Conservation (phyloP, 92 coral and sea anemone genomes). For the Phenganax stokvisi region DNA sequence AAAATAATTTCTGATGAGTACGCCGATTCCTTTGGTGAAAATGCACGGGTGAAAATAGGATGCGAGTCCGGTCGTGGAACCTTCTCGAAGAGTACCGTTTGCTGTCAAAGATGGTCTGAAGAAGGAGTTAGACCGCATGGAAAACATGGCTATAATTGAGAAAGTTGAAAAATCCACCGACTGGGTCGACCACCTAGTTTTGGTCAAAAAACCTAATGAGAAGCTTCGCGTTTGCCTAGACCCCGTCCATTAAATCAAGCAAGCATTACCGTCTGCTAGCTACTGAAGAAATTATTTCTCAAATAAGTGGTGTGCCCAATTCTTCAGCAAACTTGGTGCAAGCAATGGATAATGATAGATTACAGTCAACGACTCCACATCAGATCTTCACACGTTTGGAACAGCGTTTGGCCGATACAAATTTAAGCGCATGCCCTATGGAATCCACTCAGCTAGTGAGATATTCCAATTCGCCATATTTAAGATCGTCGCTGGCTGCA, state of each 20-base stretch:
- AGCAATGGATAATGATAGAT: constrained; percentile 1
- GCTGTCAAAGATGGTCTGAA: constrained; percentile 1
- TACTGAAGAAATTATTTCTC: neutral
- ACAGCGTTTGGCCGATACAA: constrained; percentile 17
- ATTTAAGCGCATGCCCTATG: constrained; percentile 42
- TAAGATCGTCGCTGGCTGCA: neutral
- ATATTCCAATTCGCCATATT: neutral
- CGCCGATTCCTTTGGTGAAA: constrained; percentile 6
- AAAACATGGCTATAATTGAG: constrained; percentile 6
- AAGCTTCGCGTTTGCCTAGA: constrained; percentile 9
- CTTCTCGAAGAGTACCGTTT: constrained; percentile 19
- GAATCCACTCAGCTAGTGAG: constrained; percentile 42
- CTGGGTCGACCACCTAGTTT: neutral
- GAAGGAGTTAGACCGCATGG: constrained; percentile 14
- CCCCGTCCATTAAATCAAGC: constrained; percentile 6
- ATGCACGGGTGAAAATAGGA: neutral
- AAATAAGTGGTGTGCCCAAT: constrained; percentile 24
- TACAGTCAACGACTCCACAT: neutral
- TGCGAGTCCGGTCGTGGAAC: neutral
- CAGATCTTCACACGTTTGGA: constrained; percentile 27
- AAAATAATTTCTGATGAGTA: constrained; percentile 17
- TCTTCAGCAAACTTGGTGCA: constrained; percentile 36
- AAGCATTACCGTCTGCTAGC: constrained; percentile 18
- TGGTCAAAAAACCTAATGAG: constrained; percentile 9
- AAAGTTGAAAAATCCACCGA: constrained; percentile 1